Conservation (phyloP, 2,113 vertebrate species). For the Coptodon bakossiorum region DNA sequence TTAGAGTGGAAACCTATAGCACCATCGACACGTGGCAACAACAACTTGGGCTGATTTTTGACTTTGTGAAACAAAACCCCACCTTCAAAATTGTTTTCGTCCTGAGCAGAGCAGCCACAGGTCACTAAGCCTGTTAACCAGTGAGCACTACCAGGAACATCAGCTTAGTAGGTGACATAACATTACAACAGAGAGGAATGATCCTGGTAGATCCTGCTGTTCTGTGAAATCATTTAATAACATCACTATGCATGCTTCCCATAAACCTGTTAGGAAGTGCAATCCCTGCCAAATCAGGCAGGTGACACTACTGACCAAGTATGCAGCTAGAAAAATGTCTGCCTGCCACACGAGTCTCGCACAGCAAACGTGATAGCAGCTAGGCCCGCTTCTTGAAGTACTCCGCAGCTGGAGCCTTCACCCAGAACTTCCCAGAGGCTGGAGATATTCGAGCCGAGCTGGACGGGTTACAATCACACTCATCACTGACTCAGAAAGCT, state of each 20-base stretch:
- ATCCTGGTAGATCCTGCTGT: background rate
- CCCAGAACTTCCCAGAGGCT: background rate
- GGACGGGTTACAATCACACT: background rate
- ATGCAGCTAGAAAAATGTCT: background rate
- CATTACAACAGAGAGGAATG: slow-evolving; percentile 26
- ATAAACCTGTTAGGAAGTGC: background rate
- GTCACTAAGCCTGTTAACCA: slow-evolving; percentile 41
- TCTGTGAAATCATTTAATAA: background rate
- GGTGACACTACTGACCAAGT: background rate
- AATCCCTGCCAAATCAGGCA: background rate
- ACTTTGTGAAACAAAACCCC: background rate
- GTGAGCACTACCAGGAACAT: slow-evolving; percentile 28
- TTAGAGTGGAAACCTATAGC: background rate
- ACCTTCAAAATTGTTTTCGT: background rate
- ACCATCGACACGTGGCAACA: background rate
- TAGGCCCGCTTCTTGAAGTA: background rate
- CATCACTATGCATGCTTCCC: background rate
- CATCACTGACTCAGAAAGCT: slow-evolving; percentile 15
- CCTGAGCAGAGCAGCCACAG: background rate
- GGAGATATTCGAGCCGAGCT: background rate
- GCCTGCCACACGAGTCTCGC: background rate
- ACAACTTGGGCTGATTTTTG: background rate
- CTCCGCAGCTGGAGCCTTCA: background rate
- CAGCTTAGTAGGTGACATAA: slow-evolving; percentile 59
- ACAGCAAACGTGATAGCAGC: background rate